Percentiles rank a stretch among this genome's conserved stretches.
Evolutionary conservation across 92 coral and sea anemone genomes (phyloP).

Genomic region (Isaurus tuberculatus): DNA sequence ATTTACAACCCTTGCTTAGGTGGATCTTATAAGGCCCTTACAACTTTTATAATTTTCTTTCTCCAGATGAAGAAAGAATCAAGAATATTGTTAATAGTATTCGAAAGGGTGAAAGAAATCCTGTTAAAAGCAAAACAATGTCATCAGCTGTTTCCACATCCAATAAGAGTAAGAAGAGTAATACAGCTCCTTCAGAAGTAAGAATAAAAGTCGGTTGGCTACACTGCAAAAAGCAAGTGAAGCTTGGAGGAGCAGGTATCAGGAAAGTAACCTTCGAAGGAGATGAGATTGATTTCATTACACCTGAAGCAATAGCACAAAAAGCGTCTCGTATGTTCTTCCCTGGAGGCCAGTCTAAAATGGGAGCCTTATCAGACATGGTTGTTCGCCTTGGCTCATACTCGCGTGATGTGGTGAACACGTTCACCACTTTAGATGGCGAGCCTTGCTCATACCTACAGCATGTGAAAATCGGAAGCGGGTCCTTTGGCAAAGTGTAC

Average conservation of each 20-base stretch:
- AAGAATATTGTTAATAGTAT: too few relatives aligned
- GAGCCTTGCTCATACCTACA: not conserved
- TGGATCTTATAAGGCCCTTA: not conserved
- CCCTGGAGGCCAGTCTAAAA: conserved; percentile 34
- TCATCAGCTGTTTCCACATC: not conserved
- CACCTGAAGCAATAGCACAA: not conserved
- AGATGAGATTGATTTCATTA: not conserved
- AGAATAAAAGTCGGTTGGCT: too few relatives aligned
- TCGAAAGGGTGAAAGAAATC: not conserved
- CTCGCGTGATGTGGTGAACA: not conserved
- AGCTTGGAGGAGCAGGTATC: too few relatives aligned
- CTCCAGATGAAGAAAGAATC: too few relatives aligned
- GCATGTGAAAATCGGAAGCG: conserved; percentile 41
- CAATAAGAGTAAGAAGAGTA: too few relatives aligned
- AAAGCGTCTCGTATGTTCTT: conserved; percentile 16
- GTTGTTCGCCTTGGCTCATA: not conserved
- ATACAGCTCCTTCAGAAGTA: not conserved
- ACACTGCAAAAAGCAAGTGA: too few relatives aligned
- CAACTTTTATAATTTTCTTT: not conserved
- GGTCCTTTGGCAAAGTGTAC: conserved; percentile 49
- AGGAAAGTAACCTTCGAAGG: not conserved
- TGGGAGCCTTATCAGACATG: conserved; percentile 30
- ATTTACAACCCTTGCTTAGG: too few relatives aligned
- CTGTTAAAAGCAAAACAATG: too few relatives aligned
- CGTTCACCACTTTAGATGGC: not conserved